Conservation (phyloP, 2,113 vertebrate genomes). For the Campylomormyrus tamandua region DNA sequence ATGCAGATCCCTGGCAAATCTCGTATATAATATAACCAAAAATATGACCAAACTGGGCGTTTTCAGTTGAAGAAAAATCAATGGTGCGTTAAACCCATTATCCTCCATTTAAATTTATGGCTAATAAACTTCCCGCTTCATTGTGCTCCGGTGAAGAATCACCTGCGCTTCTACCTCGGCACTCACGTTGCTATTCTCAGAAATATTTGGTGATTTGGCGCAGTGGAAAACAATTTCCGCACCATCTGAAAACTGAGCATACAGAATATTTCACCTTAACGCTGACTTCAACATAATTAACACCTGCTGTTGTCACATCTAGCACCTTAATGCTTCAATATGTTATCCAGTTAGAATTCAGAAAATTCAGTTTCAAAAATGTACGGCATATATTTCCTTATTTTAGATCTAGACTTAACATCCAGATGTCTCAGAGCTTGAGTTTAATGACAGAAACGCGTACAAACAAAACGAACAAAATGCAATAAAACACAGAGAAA, state of each 20-base stretch:
- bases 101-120: background rate
- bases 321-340: background rate
- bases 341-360: background rate
- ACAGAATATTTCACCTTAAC: background rate
- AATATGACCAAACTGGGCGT: background rate
- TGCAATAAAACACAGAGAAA: background rate
- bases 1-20: background rate
- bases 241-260: background rate
- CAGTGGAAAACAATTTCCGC: background rate
- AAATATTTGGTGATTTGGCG: background rate
- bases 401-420: background rate
- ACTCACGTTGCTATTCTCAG: background rate
- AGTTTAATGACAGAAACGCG: background rate
- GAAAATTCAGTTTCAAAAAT: background rate
- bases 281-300: background rate
- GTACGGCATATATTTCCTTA: background rate
- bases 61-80: background rate
- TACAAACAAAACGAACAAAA: background rate
- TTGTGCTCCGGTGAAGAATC: background rate
- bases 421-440: background rate
- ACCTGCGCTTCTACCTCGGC: background rate
- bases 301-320: background rate
- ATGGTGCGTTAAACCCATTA: background rate
- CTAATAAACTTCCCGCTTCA: background rate
- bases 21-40: background rate